Evolutionary conservation across 2,797 vertebrate genomes (phyloP).

Genomic region (Pangasius djambal): DNA sequence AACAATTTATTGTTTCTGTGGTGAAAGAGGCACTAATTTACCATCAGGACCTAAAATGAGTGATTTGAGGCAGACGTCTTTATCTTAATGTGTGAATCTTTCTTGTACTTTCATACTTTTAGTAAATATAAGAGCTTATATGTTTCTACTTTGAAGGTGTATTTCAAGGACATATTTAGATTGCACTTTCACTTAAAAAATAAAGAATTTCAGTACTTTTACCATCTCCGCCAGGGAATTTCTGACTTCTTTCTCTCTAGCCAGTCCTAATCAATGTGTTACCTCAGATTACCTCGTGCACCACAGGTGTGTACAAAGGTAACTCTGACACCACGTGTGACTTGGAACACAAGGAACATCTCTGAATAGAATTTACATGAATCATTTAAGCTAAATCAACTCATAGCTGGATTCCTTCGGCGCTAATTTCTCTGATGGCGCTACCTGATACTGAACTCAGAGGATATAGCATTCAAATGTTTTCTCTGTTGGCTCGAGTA

Average conservation of each 20-base stretch:
- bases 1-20: background rate
- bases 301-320: slow-evolving; percentile 45
- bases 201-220: background rate
- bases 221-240: background rate
- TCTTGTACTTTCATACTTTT: background rate
- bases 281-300: slow-evolving; percentile 25
- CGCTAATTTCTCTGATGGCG: background rate
- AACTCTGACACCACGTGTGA: background rate
- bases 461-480: slow-evolving; percentile 14
- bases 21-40: background rate
- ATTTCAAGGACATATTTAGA: background rate
- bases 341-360: background rate
- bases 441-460: slow-evolving; percentile 5
- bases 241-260: background rate
- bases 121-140: background rate
- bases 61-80: background rate
- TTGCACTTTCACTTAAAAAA: background rate
- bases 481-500: slow-evolving; percentile 39
- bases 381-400: background rate
- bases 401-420: background rate
- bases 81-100: background rate
- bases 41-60: background rate
- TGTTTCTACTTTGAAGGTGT: background rate
- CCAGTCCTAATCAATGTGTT: slow-evolving; percentile 35
- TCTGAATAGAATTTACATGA: background rate